These are phyloP conservation scores for Heliconius ismenius DNA, from an alignment of 2,888 invertebrate genomes.

Conservation along the genomic window DNA sequence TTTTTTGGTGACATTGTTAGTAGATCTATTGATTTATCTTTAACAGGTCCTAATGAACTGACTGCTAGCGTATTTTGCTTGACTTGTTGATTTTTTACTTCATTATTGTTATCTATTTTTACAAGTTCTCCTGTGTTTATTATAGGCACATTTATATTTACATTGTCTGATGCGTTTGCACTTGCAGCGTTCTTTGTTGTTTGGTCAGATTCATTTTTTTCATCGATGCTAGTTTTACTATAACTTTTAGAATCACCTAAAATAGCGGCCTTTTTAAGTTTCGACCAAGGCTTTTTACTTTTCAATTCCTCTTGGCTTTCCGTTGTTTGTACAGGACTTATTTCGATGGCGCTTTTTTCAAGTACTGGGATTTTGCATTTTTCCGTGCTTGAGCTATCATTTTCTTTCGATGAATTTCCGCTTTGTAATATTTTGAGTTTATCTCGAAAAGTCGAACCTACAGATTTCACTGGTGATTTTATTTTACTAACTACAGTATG, in stretches of 20 bases:
- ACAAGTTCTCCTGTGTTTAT: conserved; percentile 76
- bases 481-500: conserved; percentile 80
- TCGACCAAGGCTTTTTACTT: conserved; percentile 87
- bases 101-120: conserved; percentile 78
- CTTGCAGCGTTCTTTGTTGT: conserved; percentile 50
- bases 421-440: conserved; percentile 76
- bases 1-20: conserved; percentile 71
- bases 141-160: conserved; percentile 67
- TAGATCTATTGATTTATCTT: conserved; percentile 74
- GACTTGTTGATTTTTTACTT: conserved; percentile 63
- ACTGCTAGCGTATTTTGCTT: conserved; percentile 71
- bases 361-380: conserved; percentile 56
- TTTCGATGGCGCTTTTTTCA: conserved; percentile 66
- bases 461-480: conserved; percentile 77
- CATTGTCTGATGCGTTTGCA: conserved; percentile 55
- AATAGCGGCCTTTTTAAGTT: conserved; percentile 88
- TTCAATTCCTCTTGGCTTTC: conserved; percentile 67
- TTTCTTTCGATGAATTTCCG: conserved; percentile 61
- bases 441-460: conserved; percentile 75
- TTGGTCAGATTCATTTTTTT: conserved; percentile 59
- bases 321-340: conserved; percentile 57
- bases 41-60: conserved; percentile 74
- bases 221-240: conserved; percentile 67
- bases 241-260: conserved; percentile 77
- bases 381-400: conserved; percentile 56